Evolutionary conservation across 1,140 invertebrate genomes (phyloP), one percentile per base, ranked within the genome.

Genomic region (Drosophila pseudoananassae): DNA sequence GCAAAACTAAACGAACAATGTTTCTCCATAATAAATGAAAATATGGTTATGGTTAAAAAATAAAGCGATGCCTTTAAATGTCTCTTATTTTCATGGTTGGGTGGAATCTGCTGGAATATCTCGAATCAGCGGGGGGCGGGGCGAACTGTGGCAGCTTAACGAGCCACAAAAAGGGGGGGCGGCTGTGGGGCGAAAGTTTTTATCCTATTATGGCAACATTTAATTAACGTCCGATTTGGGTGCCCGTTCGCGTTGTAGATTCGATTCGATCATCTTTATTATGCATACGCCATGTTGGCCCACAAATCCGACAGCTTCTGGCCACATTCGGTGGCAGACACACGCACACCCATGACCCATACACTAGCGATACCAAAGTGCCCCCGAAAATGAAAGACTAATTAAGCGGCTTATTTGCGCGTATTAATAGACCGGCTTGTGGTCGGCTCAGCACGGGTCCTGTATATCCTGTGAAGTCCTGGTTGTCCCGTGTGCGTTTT

Each of bases 381-480:
- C 45, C 78, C 60, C 78, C 74, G 66, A 66, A 88, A 85, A 87
- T 85, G 82, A 71, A 85, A 88, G 70, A 88, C 82, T 85, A 85
- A 85, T 85, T 85, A 85, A 85, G 82, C 83, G 83, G 82, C 82
- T 85, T 85, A 85, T 85, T 85, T 85, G 78, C 78, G 78, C 82
- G 78, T 75, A 87, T 85, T 85, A 85, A 87, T 88, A 88, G 83
- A 87, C 83, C 83, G 60, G 75, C 66, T 87, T 87, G 83, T 73
- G 83, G 83, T 82, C 66, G 68, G 55, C 53, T 55, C 57, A 51
- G 50, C 54, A 15, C 36, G 40, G 57, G 57, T 54, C 31, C n/a
- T 57, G 36, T 45, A 58, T 29, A n/a, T 60, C 27, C 25, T 25
- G 33, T 51, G 49, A 9, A 9, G 29, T 14, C 40, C n/a, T 43